These are phyloP conservation scores for Teinopalpus imperialis DNA, from an alignment of 2,888 invertebrate genomes.

Conservation along the genomic window DNA sequence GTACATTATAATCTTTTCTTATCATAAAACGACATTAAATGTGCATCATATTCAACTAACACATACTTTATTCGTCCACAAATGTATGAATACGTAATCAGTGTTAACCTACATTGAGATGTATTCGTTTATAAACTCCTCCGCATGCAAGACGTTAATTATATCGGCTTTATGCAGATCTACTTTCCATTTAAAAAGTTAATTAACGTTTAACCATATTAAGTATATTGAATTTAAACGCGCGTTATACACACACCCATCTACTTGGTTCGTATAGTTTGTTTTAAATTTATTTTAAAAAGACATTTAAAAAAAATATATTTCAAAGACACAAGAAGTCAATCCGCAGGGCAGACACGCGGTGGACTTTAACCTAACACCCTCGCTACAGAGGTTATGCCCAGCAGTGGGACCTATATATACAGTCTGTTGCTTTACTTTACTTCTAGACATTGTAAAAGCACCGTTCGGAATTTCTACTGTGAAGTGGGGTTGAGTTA, in stretches of 20 bases:
- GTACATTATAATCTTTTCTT: slow-evolving; percentile 1
- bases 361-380: no score
- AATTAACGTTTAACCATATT: slow-evolving; percentile 15
- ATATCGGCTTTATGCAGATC: background rate
- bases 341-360: no score
- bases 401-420: no score
- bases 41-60: background rate
- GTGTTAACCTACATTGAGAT: slow-evolving; percentile 18
- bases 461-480: no score
- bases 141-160: slow-evolving; percentile 19
- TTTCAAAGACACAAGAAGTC: no score
- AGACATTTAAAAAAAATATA: no score
- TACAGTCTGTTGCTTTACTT: no score
- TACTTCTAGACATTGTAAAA: no score
- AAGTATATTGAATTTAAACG: slow-evolving; percentile 10
- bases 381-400: no score
- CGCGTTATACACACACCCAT: no score
- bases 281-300: no score
- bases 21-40: slow-evolving; percentile 2
- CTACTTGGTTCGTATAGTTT: background rate
- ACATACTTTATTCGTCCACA: background rate
- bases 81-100: slow-evolving; percentile 8
- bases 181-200: slow-evolving; percentile 12
- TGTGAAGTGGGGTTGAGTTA: no score
- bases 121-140: slow-evolving; percentile 10